Evolutionary conservation across 2,888 invertebrate genomes (phyloP).

Genomic region (Dendrolimus houi): DNA sequence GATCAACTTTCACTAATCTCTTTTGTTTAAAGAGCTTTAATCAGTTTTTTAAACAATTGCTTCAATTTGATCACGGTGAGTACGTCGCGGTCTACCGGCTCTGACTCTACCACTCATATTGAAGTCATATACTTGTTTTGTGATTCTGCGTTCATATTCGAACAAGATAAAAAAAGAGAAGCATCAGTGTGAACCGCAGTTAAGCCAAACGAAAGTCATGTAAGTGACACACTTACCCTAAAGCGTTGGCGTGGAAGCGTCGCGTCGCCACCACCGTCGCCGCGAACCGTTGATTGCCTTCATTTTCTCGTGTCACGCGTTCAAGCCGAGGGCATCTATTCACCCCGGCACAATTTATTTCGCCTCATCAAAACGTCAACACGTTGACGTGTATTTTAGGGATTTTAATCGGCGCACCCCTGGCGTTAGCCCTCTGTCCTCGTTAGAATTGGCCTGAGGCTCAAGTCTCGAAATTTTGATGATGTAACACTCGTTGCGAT

Average conservation of each 20-base stretch:
- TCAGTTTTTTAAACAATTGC: too few species aligned
- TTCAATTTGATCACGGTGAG: too few species aligned
- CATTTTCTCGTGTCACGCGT: conserved; percentile 66
- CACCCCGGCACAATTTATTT: conserved; percentile 48
- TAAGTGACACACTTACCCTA: background rate
- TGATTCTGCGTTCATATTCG: too few species aligned
- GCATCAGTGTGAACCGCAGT: background rate
- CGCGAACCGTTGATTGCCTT: conserved; percentile 51
- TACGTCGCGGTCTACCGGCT: too few species aligned
- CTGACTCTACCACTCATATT: too few species aligned
- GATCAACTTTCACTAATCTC: too few species aligned
- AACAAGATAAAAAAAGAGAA: background rate
- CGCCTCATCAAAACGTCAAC: conserved; percentile 73
- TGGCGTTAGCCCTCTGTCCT: conserved; percentile 7
- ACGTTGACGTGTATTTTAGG: conserved; percentile 71
- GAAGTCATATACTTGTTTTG: too few species aligned
- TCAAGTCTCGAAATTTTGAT: background rate
- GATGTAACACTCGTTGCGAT: background rate
- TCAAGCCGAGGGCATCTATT: conserved; percentile 32
- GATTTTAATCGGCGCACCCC: conserved; percentile 57
- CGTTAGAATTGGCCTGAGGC: background rate
- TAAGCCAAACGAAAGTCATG: background rate
- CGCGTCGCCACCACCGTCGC: background rate
- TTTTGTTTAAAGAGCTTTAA: too few species aligned
- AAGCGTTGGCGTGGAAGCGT: background rate